Evolutionary conservation across 53 echinoderm and acorn worm species (phyloP).

Genomic region (Henricia sp.): DNA sequence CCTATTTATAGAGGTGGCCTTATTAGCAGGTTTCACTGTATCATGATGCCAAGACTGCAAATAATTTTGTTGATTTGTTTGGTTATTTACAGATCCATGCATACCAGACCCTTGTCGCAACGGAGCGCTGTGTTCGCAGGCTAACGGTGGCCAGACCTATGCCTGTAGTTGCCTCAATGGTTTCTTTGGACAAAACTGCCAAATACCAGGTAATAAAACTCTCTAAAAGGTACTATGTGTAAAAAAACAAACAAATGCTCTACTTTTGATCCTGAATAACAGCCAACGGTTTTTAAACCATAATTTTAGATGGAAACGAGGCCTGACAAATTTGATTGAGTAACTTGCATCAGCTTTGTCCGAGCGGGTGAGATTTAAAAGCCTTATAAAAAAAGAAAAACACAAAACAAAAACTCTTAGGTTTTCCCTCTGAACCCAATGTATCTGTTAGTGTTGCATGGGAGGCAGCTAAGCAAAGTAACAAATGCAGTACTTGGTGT

Average conservation of each 20-base stretch:
- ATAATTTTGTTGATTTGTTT: too few species aligned
- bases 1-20: too few species aligned
- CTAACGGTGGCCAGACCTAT: conserved; percentile 48
- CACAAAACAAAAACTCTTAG: neutral
- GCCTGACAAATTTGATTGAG: too few species aligned
- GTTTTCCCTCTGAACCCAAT: neutral
- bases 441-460: too few species aligned
- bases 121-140: conserved; percentile 61
- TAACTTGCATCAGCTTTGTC: too few species aligned
- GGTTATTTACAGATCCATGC: conserved; percentile 62
- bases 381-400: neutral
- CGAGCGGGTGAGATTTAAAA: too few species aligned
- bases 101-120: conserved; percentile 72
- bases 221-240: neutral
- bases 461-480: too few species aligned
- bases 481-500: too few species aligned
- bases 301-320: neutral
- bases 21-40: too few species aligned
- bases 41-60: too few species aligned
- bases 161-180: conserved; percentile 66
- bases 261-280: too few species aligned
- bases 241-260: neutral
- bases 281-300: neutral
- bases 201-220: conserved; percentile 42
- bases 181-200: conserved; percentile 65